phyloP scores from a whole-genome alignment of 2,888 invertebrate genomes.

The Clivina fossor region DNA sequence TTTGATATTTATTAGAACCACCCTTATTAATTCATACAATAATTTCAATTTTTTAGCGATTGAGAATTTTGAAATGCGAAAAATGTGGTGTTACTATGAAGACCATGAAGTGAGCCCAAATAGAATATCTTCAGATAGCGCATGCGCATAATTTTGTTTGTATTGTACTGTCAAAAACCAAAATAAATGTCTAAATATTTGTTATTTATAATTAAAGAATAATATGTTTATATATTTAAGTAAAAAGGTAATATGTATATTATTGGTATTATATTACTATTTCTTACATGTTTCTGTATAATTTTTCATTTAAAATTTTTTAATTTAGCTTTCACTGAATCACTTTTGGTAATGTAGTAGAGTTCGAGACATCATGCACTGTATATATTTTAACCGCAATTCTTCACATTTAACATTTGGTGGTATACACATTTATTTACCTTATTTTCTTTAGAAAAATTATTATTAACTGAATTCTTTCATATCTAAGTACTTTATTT shows the following conservation, averaged over 20 bases:
- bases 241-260: conserved; percentile 23
- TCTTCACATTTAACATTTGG: conserved; percentile 3
- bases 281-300: not conserved
- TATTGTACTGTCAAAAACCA: no score
- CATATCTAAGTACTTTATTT: not conserved
- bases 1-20: no score
- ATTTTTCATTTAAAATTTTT: conserved; percentile 8
- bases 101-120: no score
- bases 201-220: not conserved
- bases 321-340: not conserved
- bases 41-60: no score
- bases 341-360: conserved; percentile 1
- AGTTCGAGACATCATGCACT: not conserved
- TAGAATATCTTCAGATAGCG: no score
- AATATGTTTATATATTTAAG: conserved; percentile 33
- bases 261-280: not conserved
- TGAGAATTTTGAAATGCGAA: no score
- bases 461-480: conserved; percentile 7
- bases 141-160: no score
- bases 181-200: no score
- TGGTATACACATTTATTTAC: conserved; percentile 13
- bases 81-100: no score
- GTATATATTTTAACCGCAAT: conserved; percentile 6
- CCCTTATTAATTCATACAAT: no score
- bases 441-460: conserved; percentile 4